Conservation (phyloP, 2,113 vertebrate genomes). For the Lamprologus lemairii region DNA sequence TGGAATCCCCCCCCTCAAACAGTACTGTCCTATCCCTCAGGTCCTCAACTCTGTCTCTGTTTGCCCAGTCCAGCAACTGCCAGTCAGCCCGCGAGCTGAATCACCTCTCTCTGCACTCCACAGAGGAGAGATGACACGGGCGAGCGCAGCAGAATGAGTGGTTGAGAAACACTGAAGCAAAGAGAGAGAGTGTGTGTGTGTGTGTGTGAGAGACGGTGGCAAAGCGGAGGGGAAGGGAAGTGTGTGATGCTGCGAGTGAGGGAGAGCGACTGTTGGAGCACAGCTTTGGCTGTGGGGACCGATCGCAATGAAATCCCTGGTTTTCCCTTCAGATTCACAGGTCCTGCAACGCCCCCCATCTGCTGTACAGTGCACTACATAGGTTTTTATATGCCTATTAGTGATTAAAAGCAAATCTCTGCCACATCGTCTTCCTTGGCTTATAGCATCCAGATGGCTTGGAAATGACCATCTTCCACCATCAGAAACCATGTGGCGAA, state of each 20-base stretch:
- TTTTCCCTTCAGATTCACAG: conserved; percentile 45
- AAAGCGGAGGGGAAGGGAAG: not conserved
- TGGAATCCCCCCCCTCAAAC: not conserved
- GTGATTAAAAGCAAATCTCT: conserved; percentile 44
- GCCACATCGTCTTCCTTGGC: not conserved
- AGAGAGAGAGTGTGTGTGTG: not conserved
- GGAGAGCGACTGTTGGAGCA: conserved; percentile 38
- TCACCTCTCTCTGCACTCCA: conserved; percentile 14
- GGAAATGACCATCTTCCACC: not conserved
- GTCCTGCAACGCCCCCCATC: conserved; percentile 62
- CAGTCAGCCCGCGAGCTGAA: conserved; percentile 18
- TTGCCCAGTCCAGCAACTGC: not conserved
- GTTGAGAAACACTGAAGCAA: not conserved
- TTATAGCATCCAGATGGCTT: conserved; percentile 42
- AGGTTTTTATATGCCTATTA: not conserved
- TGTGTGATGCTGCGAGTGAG: not conserved
- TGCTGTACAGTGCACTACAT: conserved; percentile 22
- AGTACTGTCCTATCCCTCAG: conserved; percentile 19
- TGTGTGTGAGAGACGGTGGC: not conserved
- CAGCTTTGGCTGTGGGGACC: conserved; percentile 35
- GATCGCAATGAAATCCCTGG: conserved; percentile 40
- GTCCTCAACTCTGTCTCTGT: conserved; percentile 35
- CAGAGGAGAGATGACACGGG: conserved; percentile 15
- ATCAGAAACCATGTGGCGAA: not conserved
- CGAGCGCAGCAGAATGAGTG: conserved; percentile 11